Percentiles rank a stretch among this genome's conserved stretches.
Evolutionary conservation across 2,797 vertebrate genomes (phyloP).

Genomic region (Galago senegalensis): DNA sequence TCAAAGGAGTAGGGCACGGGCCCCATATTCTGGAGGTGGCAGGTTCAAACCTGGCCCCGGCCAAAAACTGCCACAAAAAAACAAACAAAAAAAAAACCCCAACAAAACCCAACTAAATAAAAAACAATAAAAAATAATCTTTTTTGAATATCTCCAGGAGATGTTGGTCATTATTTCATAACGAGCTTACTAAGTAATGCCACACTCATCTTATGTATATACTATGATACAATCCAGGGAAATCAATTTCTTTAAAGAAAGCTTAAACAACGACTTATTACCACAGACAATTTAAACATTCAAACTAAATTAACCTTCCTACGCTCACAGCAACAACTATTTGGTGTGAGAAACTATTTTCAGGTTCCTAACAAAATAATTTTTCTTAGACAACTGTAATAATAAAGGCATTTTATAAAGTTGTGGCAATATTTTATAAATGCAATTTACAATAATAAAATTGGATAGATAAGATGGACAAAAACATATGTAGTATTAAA

Average conservation of each 20-base stretch:
- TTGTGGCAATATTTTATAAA: slow-evolving; percentile 13
- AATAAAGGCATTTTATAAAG: slow-evolving; percentile 9
- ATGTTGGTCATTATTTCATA: slow-evolving; percentile 40
- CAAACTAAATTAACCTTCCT: slow-evolving; percentile 59
- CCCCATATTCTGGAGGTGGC: too few relatives aligned
- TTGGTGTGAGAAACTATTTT: slow-evolving; percentile 5
- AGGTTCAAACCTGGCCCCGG: too few relatives aligned
- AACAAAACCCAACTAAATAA: too few relatives aligned
- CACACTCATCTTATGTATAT: slow-evolving; percentile 32
- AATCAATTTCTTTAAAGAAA: slow-evolving; percentile 48
- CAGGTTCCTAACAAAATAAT: background rate
- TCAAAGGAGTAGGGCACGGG: too few relatives aligned
- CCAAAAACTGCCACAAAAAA: too few relatives aligned
- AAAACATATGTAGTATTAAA: background rate
- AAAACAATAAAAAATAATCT: background rate
- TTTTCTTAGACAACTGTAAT: background rate
- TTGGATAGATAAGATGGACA: background rate
- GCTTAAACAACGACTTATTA: slow-evolving; percentile 32
- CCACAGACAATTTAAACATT: slow-evolving; percentile 15
- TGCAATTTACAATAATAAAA: slow-evolving; percentile 36
- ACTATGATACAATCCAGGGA: background rate
- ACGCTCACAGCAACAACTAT: background rate
- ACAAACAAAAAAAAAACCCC: too few relatives aligned
- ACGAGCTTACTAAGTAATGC: slow-evolving; percentile 48
- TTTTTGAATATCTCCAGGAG: slow-evolving; percentile 22